Base-by-base conservation (phyloP, 2,113 vertebrate species). In the Bubo blakistoni region DNA sequence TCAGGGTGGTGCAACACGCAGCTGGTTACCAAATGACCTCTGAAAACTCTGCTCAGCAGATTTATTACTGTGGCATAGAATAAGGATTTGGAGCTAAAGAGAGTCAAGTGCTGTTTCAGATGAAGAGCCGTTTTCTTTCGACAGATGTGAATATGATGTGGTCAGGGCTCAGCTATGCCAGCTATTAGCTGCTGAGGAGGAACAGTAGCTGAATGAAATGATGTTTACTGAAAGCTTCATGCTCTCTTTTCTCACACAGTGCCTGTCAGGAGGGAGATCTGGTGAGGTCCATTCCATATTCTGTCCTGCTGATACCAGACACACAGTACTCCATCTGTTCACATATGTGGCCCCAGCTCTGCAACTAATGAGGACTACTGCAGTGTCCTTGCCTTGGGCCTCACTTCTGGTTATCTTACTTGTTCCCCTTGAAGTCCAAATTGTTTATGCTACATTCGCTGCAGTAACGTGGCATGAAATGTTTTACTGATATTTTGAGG, bases 311-410 rank as follows among this genome's bases (percentile, higher is more conserved):
- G 54, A 42, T 13, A 5, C 25, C 0, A 5, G 20, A 29, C 3
- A 4, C 44, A 49, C 1, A 49, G 16, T 27, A 44, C 6, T 9
- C 11, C 3, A 0, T 27, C 38, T 73, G 4, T 62, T 63, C 13
- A 49, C 30, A 36, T 6, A 16, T 2, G 4, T 17, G 30, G 20
- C 58, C 30, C 18, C 13, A 44, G 30, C 8, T 62, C 52, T 79
- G 22, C 47, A 55, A 5, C 1, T 6, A 21, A 11, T 34, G 19
- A 71, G 3, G 18, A 3, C 8, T 40, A 47, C 0, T 9, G 5
- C 25, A 13, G 8, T 51, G 34, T 49, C 32, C 57, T 86, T 61
- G 40, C 21, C 47, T 71, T 67, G 25, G 19, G 14, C 34, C 24
- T 72, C 26, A 13, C 6, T n/a, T 49, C 6, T 74, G 34, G 1